phyloP scores from a whole-genome alignment of 2,113 vertebrate genomes.

The Macrotus californicus region DNA sequence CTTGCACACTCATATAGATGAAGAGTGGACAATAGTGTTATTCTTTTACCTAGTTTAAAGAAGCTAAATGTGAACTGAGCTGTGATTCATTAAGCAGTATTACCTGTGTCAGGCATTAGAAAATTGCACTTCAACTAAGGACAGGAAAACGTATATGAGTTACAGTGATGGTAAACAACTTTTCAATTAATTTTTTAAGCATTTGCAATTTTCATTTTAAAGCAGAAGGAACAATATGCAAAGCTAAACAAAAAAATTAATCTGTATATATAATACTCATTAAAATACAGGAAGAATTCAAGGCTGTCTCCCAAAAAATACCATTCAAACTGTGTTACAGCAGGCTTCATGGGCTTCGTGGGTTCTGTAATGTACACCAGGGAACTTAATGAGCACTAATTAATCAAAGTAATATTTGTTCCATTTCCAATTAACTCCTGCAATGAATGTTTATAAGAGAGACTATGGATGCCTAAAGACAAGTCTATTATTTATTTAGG shows the following conservation, averaged over 20 bases:
- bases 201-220: conserved; percentile 57
- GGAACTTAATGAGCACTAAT: conserved; percentile 52
- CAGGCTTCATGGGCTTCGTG: neutral
- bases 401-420: conserved; percentile 68
- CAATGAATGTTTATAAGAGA: conserved; percentile 44
- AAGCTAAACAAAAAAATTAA: conserved; percentile 47
- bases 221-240: conserved; percentile 47
- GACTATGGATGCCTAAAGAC: conserved; percentile 45
- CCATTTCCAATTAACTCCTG: conserved; percentile 58
- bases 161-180: conserved; percentile 45
- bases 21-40: neutral
- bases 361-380: conserved; percentile 20
- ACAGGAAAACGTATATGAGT: conserved; percentile 33
- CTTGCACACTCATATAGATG: neutral
- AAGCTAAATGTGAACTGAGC: neutral
- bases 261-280: conserved; percentile 29
- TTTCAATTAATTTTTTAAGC: conserved; percentile 66
- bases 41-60: neutral
- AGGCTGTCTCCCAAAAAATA: conserved; percentile 6
- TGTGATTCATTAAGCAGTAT: conserved; percentile 54
- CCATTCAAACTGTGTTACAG: neutral
- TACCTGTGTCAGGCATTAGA: conserved; percentile 34
- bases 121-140: conserved; percentile 60
- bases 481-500: conserved; percentile 65
- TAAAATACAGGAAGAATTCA: conserved; percentile 51